These are phyloP conservation scores for Trididemnum nubilum DNA, from an alignment of 23 tunicate species.

Conservation along the genomic window DNA sequence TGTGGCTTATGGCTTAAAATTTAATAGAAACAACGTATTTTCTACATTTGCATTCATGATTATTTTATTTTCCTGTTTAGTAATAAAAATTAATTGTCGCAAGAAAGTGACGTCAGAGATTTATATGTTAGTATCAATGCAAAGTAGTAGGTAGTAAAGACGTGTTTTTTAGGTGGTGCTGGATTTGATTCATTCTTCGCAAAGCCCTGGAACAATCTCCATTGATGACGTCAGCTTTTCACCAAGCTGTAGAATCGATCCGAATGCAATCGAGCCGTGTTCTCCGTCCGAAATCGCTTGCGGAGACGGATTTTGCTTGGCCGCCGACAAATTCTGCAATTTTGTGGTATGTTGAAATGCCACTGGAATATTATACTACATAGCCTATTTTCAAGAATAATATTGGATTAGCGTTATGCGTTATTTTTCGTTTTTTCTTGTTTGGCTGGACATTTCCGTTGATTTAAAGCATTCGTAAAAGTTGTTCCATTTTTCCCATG, in stretches of 20 bases:
- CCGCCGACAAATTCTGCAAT: conserved; percentile 67
- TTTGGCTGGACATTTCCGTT: no score
- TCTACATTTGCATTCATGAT: no score
- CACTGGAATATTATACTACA: no score
- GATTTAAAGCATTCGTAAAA: no score
- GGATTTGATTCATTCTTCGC: conserved; percentile 37
- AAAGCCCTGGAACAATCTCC: conserved; percentile 54
- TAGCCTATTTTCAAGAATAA: neutral
- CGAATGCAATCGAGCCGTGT: conserved; percentile 72
- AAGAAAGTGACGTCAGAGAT: no score
- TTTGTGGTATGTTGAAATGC: conserved; percentile 54
- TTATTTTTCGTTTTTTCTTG: neutral
- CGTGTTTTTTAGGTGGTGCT: conserved; percentile 55
- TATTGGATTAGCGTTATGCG: neutral
- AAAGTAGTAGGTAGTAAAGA: no score
- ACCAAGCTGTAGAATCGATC: conserved; percentile 80
- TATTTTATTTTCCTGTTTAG: no score
- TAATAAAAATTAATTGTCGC: no score
- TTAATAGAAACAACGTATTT: no score
- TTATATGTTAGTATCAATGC: no score
- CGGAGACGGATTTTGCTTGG: conserved; percentile 63
- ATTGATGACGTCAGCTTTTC: conserved; percentile 93
- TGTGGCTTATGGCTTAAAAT: no score
- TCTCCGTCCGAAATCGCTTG: conserved; percentile 41
- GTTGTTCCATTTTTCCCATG: no score